Evolutionary conservation across 2,113 vertebrate genomes (phyloP), one percentile per base, ranked within the genome.

Genomic region (Leptocoma aspasia): DNA sequence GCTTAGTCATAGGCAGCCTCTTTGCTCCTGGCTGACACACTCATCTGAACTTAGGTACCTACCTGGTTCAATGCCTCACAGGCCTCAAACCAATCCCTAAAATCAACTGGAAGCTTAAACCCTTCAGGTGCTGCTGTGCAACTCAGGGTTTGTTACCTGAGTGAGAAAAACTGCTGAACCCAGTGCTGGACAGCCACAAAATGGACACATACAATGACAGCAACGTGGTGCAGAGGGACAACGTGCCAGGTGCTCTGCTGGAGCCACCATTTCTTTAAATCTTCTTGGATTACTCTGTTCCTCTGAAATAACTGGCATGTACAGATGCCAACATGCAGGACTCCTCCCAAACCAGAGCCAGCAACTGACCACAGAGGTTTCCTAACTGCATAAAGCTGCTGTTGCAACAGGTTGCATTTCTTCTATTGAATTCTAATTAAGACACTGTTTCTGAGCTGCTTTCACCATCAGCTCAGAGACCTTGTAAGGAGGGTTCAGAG

Each of bases 141-240:
- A 42, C 39, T 39, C 17, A 56, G 52, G 12, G 30, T n/a, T 91
- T 85, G 26, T 49, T 14, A 56, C 27, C 57, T 21, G 37, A 45
- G 30, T 18, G 44, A 87, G 41, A 56, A 9, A 61, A 82, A 6
- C 13, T 16, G 24, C 50, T 47, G 22, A 63, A 15, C 35, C 7
- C 1, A 71, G 31, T 5, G 39, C 65, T 19, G 42, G 50, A 19
- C 64, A 42, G 39, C 26, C 44, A 24, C 41, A 71, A 15, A 63
- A 47, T 0, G 24, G 11, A 45, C 33, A 18, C 20, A 6, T 0
- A 11, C n/a, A 26, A 2, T 3, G 23, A 33, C 42, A n/a, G 9
- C 7, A 13, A 30, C 0, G 2, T 20, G 60, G 13, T 31, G 37
- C 50, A 50, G 37, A 78, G 44, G 31, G n/a, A 35, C 28, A 16